phyloP scores from a whole-genome alignment of 2,113 vertebrate genomes.

The Miniopterus natalensis region DNA sequence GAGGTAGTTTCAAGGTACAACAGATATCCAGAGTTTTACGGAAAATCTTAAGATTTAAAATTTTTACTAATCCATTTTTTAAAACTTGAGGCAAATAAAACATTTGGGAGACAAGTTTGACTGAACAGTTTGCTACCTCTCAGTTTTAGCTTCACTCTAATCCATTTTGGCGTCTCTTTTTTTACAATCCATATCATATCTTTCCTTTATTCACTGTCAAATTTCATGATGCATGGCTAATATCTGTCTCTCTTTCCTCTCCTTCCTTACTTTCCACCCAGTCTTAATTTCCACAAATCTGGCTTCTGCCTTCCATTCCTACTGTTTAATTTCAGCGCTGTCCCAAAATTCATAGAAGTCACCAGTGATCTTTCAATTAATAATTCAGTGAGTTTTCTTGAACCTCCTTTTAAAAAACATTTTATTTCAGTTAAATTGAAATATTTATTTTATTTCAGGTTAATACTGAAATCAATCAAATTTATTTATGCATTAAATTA shows the following conservation, averaged over 20 bases:
- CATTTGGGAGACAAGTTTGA: too few relatives aligned
- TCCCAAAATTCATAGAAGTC: neutral
- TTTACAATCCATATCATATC: too few relatives aligned
- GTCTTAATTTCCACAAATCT: too few relatives aligned
- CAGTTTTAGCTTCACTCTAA: neutral
- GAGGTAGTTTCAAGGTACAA: too few relatives aligned
- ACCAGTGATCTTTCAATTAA: neutral
- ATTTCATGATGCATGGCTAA: neutral
- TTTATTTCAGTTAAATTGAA: neutral
- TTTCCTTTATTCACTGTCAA: neutral
- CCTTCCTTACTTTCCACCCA: too few relatives aligned
- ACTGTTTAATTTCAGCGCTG: neutral
- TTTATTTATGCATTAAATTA: neutral
- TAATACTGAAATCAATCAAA: neutral
- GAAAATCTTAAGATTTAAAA: too few relatives aligned
- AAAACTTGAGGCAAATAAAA: too few relatives aligned
- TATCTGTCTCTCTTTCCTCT: neutral
- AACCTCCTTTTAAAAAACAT: neutral
- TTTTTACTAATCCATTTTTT: too few relatives aligned
- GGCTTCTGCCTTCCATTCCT: neutral
- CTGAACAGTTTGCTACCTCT: too few relatives aligned
- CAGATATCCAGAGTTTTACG: too few relatives aligned
- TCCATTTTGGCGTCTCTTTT: too few relatives aligned
- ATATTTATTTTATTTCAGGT: neutral
- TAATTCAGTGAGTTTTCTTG: neutral